Conservation (phyloP, 2,797 vertebrate species). For the Melanotaenia parkinsoni region DNA sequence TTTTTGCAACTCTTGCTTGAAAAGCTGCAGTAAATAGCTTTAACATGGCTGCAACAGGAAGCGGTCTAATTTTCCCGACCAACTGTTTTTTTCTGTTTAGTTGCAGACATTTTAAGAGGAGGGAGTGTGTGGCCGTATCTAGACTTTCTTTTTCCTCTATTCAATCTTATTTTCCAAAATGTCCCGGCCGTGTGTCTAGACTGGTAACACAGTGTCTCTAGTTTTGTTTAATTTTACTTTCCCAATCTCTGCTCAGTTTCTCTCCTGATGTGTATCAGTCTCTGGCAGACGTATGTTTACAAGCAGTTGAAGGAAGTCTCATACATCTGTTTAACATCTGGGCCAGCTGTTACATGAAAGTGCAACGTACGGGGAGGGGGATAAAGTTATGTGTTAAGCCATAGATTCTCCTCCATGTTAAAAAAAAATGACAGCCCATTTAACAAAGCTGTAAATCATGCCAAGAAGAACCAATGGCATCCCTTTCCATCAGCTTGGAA, state of each 20-base stretch:
- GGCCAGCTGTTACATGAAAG: slow-evolving; percentile 74
- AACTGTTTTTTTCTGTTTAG: slow-evolving; percentile 48
- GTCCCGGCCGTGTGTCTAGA: slow-evolving; percentile 40
- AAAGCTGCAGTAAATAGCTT: slow-evolving; percentile 45
- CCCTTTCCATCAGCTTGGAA: slow-evolving; percentile 10
- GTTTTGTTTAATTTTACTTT: slow-evolving; percentile 48
- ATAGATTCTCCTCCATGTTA: slow-evolving; percentile 53
- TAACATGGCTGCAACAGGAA: slow-evolving; percentile 53
- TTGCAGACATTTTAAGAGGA: slow-evolving; percentile 22
- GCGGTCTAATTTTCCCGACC: slow-evolving; percentile 55
- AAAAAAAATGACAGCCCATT: slow-evolving; percentile 44
- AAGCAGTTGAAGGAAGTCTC: slow-evolving; percentile 64
- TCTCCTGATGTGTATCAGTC: slow-evolving; percentile 53
- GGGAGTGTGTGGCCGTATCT: slow-evolving; percentile 40
- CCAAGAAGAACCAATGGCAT: slow-evolving; percentile 28
- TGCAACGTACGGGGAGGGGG: slow-evolving; percentile 35
- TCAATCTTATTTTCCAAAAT: slow-evolving; percentile 57
- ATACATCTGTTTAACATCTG: slow-evolving; percentile 84
- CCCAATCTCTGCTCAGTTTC: slow-evolving; percentile 39
- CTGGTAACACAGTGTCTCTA: slow-evolving; percentile 20
- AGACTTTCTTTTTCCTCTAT: slow-evolving; percentile 36
- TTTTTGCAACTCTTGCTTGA: slow-evolving; percentile 20
- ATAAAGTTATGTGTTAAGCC: slow-evolving; percentile 57
- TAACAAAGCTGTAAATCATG: slow-evolving; percentile 32
- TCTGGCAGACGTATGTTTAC: slow-evolving; percentile 60